These are phyloP conservation scores for Peromyscus polionotus DNA, from an alignment of 2,113 vertebrate genomes.

Conservation along the genomic window DNA sequence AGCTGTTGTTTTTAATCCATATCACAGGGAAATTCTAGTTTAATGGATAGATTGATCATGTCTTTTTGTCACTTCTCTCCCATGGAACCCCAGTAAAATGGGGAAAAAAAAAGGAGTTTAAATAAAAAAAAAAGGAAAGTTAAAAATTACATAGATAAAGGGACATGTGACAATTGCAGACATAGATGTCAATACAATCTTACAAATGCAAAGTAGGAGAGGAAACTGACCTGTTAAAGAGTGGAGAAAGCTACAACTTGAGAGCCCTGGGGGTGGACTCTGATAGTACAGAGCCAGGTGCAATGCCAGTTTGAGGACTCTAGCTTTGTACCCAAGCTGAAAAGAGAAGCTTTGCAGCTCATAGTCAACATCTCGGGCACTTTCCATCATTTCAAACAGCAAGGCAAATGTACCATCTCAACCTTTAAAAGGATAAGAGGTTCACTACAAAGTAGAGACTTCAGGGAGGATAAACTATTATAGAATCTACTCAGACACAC, in stretches of 20 bases:
- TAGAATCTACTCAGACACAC: background rate
- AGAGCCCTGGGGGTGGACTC: background rate
- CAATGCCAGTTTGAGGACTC: background rate
- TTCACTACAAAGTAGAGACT: background rate
- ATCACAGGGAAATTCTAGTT: background rate
- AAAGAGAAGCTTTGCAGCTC: background rate
- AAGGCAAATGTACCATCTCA: background rate
- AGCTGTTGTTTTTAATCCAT: conserved; percentile 13
- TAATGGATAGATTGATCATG: background rate
- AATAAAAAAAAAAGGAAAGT: conserved; percentile 20
- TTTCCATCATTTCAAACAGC: background rate
- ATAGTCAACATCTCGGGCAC: background rate
- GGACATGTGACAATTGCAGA: background rate
- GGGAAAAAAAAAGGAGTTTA: background rate
- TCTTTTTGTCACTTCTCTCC: background rate
- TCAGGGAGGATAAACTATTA: background rate
- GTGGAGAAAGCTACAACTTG: background rate
- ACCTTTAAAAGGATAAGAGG: background rate
- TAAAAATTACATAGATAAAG: background rate
- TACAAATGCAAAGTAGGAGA: background rate
- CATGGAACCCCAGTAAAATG: background rate
- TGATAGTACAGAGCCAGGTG: fast-evolving
- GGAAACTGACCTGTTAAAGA: background rate
- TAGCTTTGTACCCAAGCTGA: background rate
- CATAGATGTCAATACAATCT: background rate